These are phyloP conservation scores for Lontra canadensis DNA, from an alignment of 2,113 vertebrate species.

Conservation along the genomic window DNA sequence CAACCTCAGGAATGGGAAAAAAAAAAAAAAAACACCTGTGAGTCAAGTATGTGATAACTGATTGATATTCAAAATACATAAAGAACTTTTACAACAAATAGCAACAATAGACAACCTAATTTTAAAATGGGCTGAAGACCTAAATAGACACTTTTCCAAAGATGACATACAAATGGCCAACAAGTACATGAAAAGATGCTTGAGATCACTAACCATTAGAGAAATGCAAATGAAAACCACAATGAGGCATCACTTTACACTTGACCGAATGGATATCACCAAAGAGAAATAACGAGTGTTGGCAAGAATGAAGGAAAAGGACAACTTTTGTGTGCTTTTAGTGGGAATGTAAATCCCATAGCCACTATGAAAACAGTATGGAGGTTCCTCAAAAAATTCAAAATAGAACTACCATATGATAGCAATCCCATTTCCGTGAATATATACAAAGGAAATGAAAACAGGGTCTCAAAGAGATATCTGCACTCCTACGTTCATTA, in stretches of 20 bases:
- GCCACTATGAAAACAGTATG: background rate
- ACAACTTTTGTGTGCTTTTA: background rate
- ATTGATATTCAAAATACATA: background rate
- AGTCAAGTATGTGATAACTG: background rate
- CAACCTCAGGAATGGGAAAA: background rate
- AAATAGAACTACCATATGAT: background rate
- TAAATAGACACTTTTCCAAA: background rate
- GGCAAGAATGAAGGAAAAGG: background rate
- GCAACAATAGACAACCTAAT: background rate
- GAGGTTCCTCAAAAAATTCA: background rate
- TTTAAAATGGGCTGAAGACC: background rate
- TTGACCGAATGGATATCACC: background rate
- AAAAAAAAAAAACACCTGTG: background rate
- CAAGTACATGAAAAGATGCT: background rate
- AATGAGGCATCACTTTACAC: background rate
- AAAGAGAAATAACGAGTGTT: background rate
- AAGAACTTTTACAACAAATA: background rate
- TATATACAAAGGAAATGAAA: background rate
- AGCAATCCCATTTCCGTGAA: background rate
- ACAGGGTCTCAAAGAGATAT: background rate
- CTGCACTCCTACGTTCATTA: background rate
- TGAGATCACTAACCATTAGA: background rate
- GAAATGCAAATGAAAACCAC: background rate
- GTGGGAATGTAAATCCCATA: background rate
- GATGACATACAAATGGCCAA: background rate